Percentiles rank a stretch among this genome's conserved stretches.
These are phyloP conservation scores for Scelioninae gen. 2 DNA, from an alignment of 2,888 invertebrate genomes.

Conservation along the genomic window DNA sequence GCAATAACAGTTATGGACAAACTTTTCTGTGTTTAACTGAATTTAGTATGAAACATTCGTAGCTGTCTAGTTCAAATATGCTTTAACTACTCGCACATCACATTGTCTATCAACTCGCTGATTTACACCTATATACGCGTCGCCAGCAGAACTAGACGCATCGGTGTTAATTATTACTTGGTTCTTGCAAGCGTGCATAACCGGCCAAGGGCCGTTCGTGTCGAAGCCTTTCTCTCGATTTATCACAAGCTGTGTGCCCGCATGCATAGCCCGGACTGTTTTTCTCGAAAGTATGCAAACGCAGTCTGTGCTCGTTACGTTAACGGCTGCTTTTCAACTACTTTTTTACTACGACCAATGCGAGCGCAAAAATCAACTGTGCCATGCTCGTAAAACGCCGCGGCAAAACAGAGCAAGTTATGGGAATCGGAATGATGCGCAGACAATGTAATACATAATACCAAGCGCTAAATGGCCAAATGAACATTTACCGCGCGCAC, in stretches of 20 bases:
- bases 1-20: no score
- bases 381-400: conserved; percentile 60
- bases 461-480: conserved; percentile 49
- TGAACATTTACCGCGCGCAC: conserved; percentile 56
- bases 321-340: conserved; percentile 32
- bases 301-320: conserved; percentile 40
- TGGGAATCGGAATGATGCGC: conserved; percentile 58
- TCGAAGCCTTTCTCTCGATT: conserved; percentile 51
- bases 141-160: conserved; percentile 43
- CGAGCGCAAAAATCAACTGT: conserved; percentile 51
- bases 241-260: conserved; percentile 32
- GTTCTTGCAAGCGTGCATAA: conserved; percentile 19
- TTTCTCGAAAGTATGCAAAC: conserved; percentile 50
- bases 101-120: conserved; percentile 41
- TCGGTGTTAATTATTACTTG: conserved; percentile 40
- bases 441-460: conserved; percentile 61
- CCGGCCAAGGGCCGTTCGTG: conserved; percentile 41
- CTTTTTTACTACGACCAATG: conserved; percentile 6
- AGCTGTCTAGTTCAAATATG: conserved; percentile 35
- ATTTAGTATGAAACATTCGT: conserved; percentile 21
- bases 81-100: conserved; percentile 38
- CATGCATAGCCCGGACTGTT: conserved; percentile 24
- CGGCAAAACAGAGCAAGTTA: conserved; percentile 47
- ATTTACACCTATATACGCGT: conserved; percentile 42
- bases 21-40: conserved; percentile 23